Evolutionary conservation across 2,113 vertebrate genomes (phyloP).

Genomic region (Symphodus melops): DNA sequence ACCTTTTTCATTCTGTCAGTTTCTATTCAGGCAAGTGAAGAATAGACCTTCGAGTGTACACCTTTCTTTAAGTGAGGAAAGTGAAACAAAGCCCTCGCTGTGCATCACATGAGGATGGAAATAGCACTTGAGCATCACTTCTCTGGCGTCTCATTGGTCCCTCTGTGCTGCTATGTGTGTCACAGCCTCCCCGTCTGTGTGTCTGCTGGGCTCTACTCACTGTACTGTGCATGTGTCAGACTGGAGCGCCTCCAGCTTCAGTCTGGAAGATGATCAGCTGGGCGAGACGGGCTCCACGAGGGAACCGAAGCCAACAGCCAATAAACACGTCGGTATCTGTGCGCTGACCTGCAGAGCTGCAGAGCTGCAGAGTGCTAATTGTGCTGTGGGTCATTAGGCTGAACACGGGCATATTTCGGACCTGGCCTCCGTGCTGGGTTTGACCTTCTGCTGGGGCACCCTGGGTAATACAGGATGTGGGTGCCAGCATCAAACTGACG

Average conservation of each 20-base stretch:
- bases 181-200: conserved; percentile 42
- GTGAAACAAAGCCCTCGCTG: conserved; percentile 19
- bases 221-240: conserved; percentile 66
- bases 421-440: conserved; percentile 46
- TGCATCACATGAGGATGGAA: conserved; percentile 37
- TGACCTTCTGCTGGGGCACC: conserved; percentile 65
- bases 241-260: conserved; percentile 70
- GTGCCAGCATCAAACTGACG: conserved; percentile 48
- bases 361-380: conserved; percentile 76
- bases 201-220: conserved; percentile 38
- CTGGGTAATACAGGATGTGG: conserved; percentile 48
- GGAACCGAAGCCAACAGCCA: conserved; percentile 63
- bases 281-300: conserved; percentile 30
- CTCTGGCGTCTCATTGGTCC: conserved; percentile 34
- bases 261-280: conserved; percentile 76
- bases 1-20: background rate
- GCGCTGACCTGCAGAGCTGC: conserved; percentile 65
- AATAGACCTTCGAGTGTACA: background rate
- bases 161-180: conserved; percentile 59
- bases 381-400: conserved; percentile 75
- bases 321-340: conserved; percentile 66
- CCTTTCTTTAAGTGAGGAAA: background rate
- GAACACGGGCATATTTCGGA: conserved; percentile 63
- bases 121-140: conserved; percentile 36
- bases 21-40: background rate